Percentiles rank a stretch among this genome's conserved stretches.
Evolutionary conservation across 35 echinoderm and acorn worm species (phyloP).

Genomic region (Lytechinus variegatus): DNA sequence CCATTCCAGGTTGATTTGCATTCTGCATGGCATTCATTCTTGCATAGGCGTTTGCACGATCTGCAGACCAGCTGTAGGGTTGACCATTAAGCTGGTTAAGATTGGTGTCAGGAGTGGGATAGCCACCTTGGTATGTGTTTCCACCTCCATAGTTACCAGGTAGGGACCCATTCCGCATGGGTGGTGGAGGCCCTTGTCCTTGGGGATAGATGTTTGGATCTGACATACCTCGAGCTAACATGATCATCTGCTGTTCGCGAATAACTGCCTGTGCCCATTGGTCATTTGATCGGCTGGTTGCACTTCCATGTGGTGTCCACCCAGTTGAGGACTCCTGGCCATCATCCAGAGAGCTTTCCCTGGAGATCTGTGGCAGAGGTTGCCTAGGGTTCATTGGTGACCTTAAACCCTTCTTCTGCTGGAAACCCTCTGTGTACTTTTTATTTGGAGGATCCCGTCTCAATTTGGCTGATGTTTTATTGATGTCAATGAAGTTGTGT

Average conservation of each 20-base stretch:
- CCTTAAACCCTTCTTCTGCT: conserved; percentile 31
- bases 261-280: conserved; percentile 65
- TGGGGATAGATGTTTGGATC: conserved; percentile 71
- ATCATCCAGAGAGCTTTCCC: conserved; percentile 67
- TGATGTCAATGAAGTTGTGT: conserved; percentile 85
- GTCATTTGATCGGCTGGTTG: conserved; percentile 57
- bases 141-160: conserved; percentile 12
- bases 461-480: conserved; percentile 63
- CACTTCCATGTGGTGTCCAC: conserved; percentile 56
- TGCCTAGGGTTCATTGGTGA: conserved; percentile 65
- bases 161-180: conserved; percentile 37
- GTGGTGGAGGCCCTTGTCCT: neutral
- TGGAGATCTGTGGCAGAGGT: conserved; percentile 87
- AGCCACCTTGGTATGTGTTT: neutral
- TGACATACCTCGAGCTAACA: conserved; percentile 72
- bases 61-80: conserved; percentile 83
- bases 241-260: conserved; percentile 64
- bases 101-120: conserved; percentile 27
- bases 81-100: conserved; percentile 43
- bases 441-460: conserved; percentile 53
- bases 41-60: conserved; percentile 78
- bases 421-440: conserved; percentile 38
- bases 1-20: neutral
- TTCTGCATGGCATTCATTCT: conserved; percentile 67
- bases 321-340: conserved; percentile 23